phyloP scores from a whole-genome alignment of 2,888 invertebrate genomes.

The Hypomecis punctinalis region DNA sequence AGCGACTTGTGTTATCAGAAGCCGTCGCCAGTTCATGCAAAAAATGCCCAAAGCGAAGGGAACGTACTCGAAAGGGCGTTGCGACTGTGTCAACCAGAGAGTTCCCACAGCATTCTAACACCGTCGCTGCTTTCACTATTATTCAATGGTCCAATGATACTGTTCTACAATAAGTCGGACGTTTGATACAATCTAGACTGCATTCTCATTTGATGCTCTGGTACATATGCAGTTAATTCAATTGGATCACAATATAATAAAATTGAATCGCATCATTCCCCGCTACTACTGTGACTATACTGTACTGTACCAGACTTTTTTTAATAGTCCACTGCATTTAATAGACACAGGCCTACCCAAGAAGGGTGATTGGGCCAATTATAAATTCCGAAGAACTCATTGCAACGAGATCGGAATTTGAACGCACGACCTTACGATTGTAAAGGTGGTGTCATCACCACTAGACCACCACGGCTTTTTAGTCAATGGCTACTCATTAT shows the following conservation, averaged over 20 bases:
- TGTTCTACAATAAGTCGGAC: constrained; percentile 24
- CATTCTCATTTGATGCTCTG: constrained; percentile 20
- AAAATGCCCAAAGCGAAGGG: constrained; percentile 33
- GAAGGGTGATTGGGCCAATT: no score
- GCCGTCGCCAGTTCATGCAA: constrained; percentile 33
- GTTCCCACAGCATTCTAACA: constrained; percentile 44
- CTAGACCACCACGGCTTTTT: no score
- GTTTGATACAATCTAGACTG: constrained; percentile 29
- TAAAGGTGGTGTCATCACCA: no score
- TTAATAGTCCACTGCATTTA: no score
- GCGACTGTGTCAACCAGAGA: constrained; percentile 38
- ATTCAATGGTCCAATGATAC: constrained; percentile 32
- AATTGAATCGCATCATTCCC: constrained; percentile 14
- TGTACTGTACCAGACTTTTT: neutral
- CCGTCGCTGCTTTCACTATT: constrained; percentile 45
- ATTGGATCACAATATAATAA: constrained; percentile 20
- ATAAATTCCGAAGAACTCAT: no score
- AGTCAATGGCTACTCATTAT: no score
- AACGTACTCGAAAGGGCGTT: constrained; percentile 42
- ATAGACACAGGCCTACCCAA: no score
- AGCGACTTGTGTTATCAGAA: constrained; percentile 41
- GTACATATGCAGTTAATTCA: constrained; percentile 20
- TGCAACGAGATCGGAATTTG: no score
- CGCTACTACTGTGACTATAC: no score
- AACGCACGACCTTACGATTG: no score